Evolutionary conservation across 2,113 vertebrate genomes (phyloP).

Genomic region (Boleophthalmus pectinirostris): DNA sequence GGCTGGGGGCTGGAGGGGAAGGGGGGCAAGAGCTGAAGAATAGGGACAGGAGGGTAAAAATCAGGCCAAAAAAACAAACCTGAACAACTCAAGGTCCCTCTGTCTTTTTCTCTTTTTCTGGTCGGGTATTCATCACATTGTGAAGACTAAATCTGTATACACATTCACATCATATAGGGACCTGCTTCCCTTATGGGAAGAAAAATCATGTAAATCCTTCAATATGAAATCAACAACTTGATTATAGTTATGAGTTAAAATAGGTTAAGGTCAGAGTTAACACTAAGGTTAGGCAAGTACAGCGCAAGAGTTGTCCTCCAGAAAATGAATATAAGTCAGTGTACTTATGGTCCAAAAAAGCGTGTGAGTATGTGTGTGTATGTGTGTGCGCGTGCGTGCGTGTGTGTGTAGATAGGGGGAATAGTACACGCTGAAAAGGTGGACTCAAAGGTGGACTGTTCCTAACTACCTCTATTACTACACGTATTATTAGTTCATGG

Average conservation of each 20-base stretch:
- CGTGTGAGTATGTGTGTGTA: too few relatives aligned
- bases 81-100: slow-evolving; percentile 29
- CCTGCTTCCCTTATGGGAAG: neutral
- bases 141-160: too few relatives aligned
- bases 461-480: slow-evolving; percentile 4
- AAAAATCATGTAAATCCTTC: neutral
- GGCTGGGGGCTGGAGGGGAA: slow-evolving; percentile 40
- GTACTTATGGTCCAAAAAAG: too few relatives aligned
- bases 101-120: neutral
- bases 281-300: too few relatives aligned
- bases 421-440: too few relatives aligned
- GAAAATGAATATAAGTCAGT: too few relatives aligned
- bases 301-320: too few relatives aligned
- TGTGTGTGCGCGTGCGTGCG: too few relatives aligned
- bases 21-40: slow-evolving; percentile 41
- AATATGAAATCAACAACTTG: neutral
- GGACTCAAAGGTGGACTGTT: slow-evolving; percentile 16
- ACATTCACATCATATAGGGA: slow-evolving; percentile 6
- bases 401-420: too few relatives aligned
- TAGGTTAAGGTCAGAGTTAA: too few relatives aligned
- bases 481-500: slow-evolving; percentile 14
- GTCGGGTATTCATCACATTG: too few relatives aligned
- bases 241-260: too few relatives aligned
- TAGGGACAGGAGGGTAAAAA: slow-evolving; percentile 34
- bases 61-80: slow-evolving; percentile 49